phyloP scores from a whole-genome alignment of 2,113 vertebrate species.

The Ceyx cyanopectus region DNA sequence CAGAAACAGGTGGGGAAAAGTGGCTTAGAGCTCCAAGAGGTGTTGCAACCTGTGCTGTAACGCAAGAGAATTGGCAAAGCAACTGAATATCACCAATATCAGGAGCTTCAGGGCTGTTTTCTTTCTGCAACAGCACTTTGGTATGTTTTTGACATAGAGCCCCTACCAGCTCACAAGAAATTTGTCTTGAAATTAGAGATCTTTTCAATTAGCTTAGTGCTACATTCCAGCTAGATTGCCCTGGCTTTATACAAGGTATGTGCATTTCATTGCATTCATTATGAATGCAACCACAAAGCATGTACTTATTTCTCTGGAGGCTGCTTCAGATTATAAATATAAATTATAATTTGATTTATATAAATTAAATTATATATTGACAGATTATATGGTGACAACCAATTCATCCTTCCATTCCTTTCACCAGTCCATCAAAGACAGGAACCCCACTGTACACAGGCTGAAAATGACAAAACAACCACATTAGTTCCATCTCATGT shows the following conservation, averaged over 20 bases:
- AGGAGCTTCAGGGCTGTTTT: background rate
- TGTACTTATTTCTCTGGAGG: background rate
- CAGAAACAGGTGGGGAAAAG: background rate
- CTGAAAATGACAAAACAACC: slow-evolving; percentile 11
- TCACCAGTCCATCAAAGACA: slow-evolving; percentile 13
- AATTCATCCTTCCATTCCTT: slow-evolving; percentile 2
- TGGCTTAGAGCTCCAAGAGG: background rate
- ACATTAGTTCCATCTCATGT: background rate
- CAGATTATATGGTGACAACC: slow-evolving; percentile 1
- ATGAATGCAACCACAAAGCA: background rate
- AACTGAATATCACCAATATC: background rate
- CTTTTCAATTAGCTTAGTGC: background rate
- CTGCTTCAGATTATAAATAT: background rate
- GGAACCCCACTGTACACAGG: background rate
- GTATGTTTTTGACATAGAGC: background rate
- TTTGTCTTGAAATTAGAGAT: background rate
- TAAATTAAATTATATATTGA: slow-evolving; percentile 20
- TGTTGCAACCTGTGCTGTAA: background rate
- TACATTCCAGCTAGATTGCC: background rate
- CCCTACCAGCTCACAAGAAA: background rate
- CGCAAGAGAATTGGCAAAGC: background rate
- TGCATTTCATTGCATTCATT: background rate
- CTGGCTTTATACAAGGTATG: background rate
- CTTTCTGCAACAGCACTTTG: background rate
- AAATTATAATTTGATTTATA: background rate